Evolutionary conservation across 2,888 invertebrate genomes (phyloP).

Genomic region (Hesperia comma): DNA sequence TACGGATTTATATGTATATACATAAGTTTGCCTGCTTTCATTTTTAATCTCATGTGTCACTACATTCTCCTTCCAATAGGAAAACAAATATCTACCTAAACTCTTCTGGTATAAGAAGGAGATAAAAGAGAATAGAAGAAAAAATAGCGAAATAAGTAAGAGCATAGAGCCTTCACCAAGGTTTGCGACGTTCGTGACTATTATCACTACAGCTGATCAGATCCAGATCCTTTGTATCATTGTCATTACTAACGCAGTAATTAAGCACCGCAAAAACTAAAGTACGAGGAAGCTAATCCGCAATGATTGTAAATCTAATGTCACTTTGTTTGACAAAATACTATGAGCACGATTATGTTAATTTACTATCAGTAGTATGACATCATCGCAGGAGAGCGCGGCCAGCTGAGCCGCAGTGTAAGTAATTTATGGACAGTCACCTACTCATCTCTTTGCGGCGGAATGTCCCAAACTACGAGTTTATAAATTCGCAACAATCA

Average conservation of each 20-base stretch:
- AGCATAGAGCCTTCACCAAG: too few species aligned
- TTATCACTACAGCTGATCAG: too few species aligned
- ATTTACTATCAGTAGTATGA: constrained; percentile 65
- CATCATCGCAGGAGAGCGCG: constrained; percentile 53
- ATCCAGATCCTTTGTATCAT: too few species aligned
- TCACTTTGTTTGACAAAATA: constrained; percentile 45
- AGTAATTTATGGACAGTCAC: constrained; percentile 9
- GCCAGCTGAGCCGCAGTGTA: constrained; percentile 7
- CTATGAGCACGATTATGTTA: constrained; percentile 61
- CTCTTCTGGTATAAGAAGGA: too few species aligned
- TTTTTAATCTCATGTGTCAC: too few species aligned
- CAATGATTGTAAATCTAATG: constrained; percentile 28
- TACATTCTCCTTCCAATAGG: too few species aligned
- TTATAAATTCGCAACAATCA: background rate
- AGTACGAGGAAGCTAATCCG: constrained; percentile 10
- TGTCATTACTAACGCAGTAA: background rate
- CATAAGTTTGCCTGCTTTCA: too few species aligned
- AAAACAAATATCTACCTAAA: too few species aligned
- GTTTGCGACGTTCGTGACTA: too few species aligned
- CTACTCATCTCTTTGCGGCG: background rate
- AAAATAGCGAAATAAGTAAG: too few species aligned
- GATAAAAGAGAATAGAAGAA: too few species aligned
- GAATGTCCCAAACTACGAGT: background rate
- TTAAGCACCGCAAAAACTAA: constrained; percentile 2
- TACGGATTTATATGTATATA: too few species aligned